phyloP scores from a whole-genome alignment of 2,113 vertebrate genomes.

The Cercocebus atys region DNA sequence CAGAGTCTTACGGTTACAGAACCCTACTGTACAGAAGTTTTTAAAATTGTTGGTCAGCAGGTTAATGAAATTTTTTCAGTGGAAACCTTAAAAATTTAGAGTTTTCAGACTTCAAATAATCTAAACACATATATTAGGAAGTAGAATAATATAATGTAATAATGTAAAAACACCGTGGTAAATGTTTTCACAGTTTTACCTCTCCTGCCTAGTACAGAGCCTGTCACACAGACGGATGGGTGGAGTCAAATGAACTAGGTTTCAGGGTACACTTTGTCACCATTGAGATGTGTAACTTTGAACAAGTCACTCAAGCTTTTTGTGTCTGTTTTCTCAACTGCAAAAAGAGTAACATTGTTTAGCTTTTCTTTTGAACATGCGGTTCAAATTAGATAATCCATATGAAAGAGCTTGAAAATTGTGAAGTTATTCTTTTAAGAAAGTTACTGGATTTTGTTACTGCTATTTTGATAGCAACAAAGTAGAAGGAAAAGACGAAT shows the following conservation, averaged over 20 bases:
- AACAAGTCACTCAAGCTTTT: neutral
- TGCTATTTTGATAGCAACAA: neutral
- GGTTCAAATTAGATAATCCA: neutral
- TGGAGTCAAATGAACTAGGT: neutral
- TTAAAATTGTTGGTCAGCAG: neutral
- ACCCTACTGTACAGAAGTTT: too few species aligned
- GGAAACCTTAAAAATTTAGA: neutral
- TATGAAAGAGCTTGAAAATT: neutral
- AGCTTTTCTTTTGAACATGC: neutral
- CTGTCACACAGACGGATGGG: rapidly evolving
- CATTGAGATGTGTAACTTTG: too few species aligned
- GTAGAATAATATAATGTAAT: neutral
- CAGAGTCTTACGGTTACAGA: rapidly evolving
- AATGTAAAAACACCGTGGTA: rapidly evolving
- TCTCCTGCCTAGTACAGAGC: rapidly evolving
- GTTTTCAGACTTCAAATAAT: neutral
- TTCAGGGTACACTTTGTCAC: neutral
- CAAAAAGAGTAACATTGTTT: too few species aligned
- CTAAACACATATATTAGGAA: neutral
- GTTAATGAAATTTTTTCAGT: neutral
- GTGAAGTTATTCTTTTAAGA: neutral
- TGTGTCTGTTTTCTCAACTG: neutral
- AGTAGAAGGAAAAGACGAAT: neutral
- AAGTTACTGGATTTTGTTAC: neutral
- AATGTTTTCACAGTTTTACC: neutral